Conservation (phyloP, 2,888 invertebrate genomes). For the Plebejus argus region DNA sequence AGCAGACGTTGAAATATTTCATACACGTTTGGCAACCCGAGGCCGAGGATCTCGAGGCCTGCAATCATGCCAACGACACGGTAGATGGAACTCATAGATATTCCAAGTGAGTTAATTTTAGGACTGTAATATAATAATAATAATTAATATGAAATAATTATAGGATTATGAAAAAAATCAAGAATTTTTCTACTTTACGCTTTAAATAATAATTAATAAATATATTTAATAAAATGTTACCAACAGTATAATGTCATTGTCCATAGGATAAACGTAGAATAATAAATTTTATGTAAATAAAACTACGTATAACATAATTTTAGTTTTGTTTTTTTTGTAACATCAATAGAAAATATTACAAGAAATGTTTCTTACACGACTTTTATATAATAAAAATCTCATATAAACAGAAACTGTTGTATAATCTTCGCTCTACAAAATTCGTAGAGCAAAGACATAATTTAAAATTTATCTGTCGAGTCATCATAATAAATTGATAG, state of each 20-base stretch:
- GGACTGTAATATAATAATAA: background rate
- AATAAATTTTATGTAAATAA: background rate
- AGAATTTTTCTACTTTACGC: background rate
- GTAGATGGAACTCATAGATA: background rate
- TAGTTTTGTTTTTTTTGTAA: background rate
- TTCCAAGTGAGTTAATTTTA: background rate
- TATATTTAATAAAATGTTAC: conserved; percentile 12
- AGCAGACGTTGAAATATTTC: background rate
- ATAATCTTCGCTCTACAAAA: background rate
- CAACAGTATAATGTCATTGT: background rate
- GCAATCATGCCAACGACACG: too few species aligned
- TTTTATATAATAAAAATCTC: background rate
- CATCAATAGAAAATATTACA: background rate
- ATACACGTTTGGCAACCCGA: too few species aligned
- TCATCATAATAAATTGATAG: background rate
- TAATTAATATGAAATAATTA: background rate
- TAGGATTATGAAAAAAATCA: background rate
- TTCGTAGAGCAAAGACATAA: background rate
- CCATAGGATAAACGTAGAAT: background rate
- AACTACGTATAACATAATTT: conserved; percentile 3
- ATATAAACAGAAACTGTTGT: background rate
- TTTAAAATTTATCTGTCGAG: background rate
- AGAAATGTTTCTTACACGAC: background rate
- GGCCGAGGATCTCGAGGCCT: background rate
- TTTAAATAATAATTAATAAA: background rate